Conservation (phyloP, 2,113 vertebrate genomes). For the Mesitornis unicolor region DNA sequence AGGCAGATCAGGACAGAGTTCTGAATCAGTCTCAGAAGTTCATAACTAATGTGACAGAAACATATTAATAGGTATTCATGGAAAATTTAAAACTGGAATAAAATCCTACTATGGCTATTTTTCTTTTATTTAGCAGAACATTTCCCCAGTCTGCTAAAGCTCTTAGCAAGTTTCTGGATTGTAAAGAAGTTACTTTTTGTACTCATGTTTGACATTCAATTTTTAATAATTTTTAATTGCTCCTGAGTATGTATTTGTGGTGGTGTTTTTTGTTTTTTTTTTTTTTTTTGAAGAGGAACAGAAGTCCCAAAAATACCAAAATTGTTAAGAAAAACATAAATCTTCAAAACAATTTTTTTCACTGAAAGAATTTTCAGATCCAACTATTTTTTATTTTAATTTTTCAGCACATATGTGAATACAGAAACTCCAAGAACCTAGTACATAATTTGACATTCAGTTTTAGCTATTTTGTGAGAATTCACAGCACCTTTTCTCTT, state of each 20-base stretch:
- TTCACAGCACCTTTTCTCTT: neutral
- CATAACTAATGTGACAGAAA: neutral
- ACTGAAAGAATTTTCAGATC: neutral
- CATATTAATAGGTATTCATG: neutral
- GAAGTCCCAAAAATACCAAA: neutral
- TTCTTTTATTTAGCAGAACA: neutral
- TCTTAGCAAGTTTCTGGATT: neutral
- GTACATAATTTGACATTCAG: neutral
- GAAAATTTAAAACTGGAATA: neutral
- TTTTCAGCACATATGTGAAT: neutral
- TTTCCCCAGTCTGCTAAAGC: neutral
- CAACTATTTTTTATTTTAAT: neutral
- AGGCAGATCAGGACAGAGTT: neutral
- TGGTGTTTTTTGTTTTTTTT: neutral
- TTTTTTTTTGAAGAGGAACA: fast-evolving
- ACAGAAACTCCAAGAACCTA: neutral
- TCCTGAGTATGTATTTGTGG: neutral
- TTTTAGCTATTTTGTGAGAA: neutral
- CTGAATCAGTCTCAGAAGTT: neutral
- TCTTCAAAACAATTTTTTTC: neutral
- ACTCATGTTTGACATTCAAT: neutral
- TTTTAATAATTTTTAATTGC: neutral
- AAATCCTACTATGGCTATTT: neutral
- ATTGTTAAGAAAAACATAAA: neutral
- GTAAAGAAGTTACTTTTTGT: neutral